Evolutionary conservation across 2,888 invertebrate species (phyloP), one percentile per base, ranked within the genome.

Genomic region (Portevinia maculata): DNA sequence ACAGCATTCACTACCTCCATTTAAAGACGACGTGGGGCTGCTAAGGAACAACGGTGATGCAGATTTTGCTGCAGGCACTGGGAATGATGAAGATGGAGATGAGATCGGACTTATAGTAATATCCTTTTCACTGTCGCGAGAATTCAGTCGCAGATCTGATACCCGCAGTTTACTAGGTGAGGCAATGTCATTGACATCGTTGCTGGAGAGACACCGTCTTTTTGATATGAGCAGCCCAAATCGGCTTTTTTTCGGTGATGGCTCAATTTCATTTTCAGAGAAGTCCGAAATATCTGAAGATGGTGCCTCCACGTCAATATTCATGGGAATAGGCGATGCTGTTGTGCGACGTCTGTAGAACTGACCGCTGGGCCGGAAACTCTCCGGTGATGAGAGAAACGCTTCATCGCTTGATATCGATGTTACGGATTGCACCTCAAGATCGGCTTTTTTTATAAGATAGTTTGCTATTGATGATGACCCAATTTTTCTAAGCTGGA

Each of bases 371-470:
- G 90, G 89, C 44, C 89, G 88, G 71, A 89, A 89, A 13, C 88
- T 89, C 30, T 89, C 88, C 1, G 89, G 89, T 0, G 90, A 89
- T 19, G 89, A 90, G 48, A 89, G 88, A 60, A 89, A 89, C 7
- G 88, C 88, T 37, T 89, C 89, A 37, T 89, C 87, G 15, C 86
- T 90, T 15, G 88, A 93, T 85, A 94, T 92, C 86, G 93, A 94
- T 79, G 94, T 93, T 84, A 95, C 93, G 4, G 95, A 95, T 89
- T 96, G 95, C 59, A 96, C 96, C 87, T 95, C 95, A 73, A 96
- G 92, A 88, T 95, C 94, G 0, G 89, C 87, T 76, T 91, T 91
- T 89, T 95, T 95, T 89, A 94, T 93, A 59, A 96, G 91, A 88
- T 95, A 96, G 78, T 94, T 94, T 5, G 95, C 94, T 86, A 96